A percentile compares a stretch with the other conserved stretches of the same genome.
These are phyloP conservation scores for Leptonema lineaticorne DNA, from an alignment of 1,140 invertebrate genomes.

Conservation along the genomic window DNA sequence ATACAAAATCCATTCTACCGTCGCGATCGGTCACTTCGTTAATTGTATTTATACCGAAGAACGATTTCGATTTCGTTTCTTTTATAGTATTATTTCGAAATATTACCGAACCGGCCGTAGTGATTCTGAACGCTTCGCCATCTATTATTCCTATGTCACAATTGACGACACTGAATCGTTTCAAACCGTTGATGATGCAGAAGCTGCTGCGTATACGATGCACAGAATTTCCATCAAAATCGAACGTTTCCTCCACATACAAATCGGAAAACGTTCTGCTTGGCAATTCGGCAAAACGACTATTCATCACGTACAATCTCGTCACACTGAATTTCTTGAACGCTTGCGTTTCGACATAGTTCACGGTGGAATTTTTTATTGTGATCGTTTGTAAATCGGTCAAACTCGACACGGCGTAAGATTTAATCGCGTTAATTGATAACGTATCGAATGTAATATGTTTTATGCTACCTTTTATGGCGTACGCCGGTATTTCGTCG, in stretches of 20 bases:
- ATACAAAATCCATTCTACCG: constrained; percentile 57
- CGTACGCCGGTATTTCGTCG: constrained; percentile 63
- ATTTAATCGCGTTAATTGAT: constrained; percentile 61
- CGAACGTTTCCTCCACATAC: constrained; percentile 65
- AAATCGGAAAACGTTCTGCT: constrained; percentile 73
- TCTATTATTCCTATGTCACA: constrained; percentile 62
- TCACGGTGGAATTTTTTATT: constrained; percentile 58
- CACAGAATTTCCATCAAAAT: constrained; percentile 62
- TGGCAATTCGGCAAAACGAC: constrained; percentile 57
- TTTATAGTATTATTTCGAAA: constrained; percentile 67
- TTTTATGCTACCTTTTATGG: constrained; percentile 69
- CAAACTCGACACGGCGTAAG: constrained; percentile 74
- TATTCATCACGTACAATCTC: constrained; percentile 61
- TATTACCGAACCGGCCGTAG: constrained; percentile 61
- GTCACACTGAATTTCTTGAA: constrained; percentile 76
- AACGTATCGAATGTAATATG: constrained; percentile 65
- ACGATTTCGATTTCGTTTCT: constrained; percentile 59
- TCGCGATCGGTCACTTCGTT: constrained; percentile 47
- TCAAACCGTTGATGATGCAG: constrained; percentile 61
- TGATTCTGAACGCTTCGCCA: constrained; percentile 65
- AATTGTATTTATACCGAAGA: constrained; percentile 61
- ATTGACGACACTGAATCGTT: constrained; percentile 63
- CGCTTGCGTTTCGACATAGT: constrained; percentile 66
- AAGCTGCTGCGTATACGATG: constrained; percentile 63
- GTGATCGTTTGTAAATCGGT: constrained; percentile 57